These are phyloP conservation scores for Hypanus sabinus DNA, from an alignment of 2,113 vertebrate genomes.

Conservation along the genomic window DNA sequence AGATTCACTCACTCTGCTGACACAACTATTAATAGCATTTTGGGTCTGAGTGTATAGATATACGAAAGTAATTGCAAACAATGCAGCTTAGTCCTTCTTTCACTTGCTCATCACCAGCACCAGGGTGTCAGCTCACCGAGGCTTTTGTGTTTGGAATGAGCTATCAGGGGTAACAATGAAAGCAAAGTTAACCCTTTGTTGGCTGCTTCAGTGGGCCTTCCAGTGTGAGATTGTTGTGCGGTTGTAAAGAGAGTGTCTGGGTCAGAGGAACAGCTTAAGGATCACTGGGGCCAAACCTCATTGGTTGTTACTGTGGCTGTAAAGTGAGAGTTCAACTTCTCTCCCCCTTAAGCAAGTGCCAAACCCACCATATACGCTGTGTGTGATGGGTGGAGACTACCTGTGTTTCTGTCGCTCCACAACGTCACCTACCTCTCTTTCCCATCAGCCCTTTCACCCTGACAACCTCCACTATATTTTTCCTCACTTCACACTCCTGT, in stretches of 20 bases:
- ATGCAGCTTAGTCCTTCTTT: constrained; percentile 71
- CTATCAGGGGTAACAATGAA: constrained; percentile 74
- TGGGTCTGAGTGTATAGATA: constrained; percentile 71
- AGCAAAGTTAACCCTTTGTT: constrained; percentile 57
- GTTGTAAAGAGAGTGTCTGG: constrained; percentile 40
- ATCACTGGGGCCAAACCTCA: neutral
- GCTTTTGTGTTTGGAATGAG: constrained; percentile 75
- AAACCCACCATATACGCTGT: too few species aligned
- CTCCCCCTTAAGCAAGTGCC: too few species aligned
- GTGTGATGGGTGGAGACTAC: too few species aligned
- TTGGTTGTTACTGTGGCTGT: constrained; percentile 15
- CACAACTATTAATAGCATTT: constrained; percentile 90
- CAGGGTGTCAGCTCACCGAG: constrained; percentile 67
- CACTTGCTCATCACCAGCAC: constrained; percentile 73
- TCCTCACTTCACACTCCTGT: too few species aligned
- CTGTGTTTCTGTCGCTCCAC: too few species aligned
- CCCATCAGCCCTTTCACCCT: too few species aligned
- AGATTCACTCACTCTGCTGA: constrained; percentile 77
- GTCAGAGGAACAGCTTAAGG: neutral
- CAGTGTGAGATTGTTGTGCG: constrained; percentile 54
- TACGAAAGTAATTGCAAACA: constrained; percentile 70
- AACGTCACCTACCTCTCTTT: too few species aligned
- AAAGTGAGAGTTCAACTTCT: too few species aligned
- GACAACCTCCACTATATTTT: too few species aligned
- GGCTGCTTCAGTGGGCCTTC: neutral